Conservation (phyloP, 2,888 invertebrate species). For the Germaria angustata region DNA sequence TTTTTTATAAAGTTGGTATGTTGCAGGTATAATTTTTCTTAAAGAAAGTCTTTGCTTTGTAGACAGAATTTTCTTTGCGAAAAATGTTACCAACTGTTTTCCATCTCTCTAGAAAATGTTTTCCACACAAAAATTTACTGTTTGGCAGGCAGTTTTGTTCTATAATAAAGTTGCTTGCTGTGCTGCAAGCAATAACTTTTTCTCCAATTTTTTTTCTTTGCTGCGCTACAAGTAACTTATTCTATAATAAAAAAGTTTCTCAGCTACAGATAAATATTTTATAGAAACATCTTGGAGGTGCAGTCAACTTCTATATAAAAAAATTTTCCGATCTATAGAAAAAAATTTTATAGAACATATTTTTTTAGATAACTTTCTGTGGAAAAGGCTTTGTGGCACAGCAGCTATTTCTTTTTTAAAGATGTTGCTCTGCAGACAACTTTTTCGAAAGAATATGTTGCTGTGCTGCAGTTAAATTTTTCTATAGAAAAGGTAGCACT, state of each 20-base stretch:
- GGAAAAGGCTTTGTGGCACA: too few relatives aligned
- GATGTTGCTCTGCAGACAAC: neutral
- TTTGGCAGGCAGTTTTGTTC: neutral
- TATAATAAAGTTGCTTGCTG: too few relatives aligned
- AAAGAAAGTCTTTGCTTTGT: too few relatives aligned
- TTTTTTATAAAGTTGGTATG: too few relatives aligned
- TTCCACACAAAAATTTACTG: neutral
- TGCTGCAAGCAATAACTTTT: too few relatives aligned
- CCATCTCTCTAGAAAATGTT: too few relatives aligned
- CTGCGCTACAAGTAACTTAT: neutral
- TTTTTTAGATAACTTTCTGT: neutral
- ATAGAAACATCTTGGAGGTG: neutral
- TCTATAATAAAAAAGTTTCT: constrained; percentile 5
- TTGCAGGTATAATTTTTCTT: too few relatives aligned
- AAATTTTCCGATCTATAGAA: neutral
- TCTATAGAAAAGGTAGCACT: neutral
- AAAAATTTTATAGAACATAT: too few relatives aligned
- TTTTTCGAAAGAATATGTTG: neutral
- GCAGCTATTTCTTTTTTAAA: too few relatives aligned
- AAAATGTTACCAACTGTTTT: too few relatives aligned
- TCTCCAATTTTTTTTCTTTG: too few relatives aligned
- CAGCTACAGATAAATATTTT: neutral
- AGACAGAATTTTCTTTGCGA: too few relatives aligned
- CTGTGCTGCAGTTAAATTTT: neutral
- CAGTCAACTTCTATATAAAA: constrained; percentile 13